Conservation (phyloP, 2,888 invertebrate species). For the Andrena flavipes region DNA sequence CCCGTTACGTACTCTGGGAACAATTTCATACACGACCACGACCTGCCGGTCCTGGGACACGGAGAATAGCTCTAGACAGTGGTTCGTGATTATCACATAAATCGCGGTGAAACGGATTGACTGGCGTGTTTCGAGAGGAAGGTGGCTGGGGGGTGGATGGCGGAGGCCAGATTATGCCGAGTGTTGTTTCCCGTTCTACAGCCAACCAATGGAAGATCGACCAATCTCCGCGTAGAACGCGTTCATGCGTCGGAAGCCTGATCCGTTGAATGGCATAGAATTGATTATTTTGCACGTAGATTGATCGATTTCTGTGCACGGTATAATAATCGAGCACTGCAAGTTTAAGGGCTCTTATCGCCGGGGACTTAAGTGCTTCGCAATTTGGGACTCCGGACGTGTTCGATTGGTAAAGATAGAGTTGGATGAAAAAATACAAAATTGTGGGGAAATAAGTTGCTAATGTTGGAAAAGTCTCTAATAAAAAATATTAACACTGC, state of each 20-base stretch:
- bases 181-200: constrained; percentile 50
- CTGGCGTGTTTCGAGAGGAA: constrained; percentile 25
- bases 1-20: constrained; percentile 32
- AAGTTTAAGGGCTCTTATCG: too few relatives aligned
- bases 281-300: constrained; percentile 4
- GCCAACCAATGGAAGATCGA: not conserved
- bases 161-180: constrained; percentile 35
- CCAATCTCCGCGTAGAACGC: constrained; percentile 18
- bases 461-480: too few relatives aligned
- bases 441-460: too few relatives aligned
- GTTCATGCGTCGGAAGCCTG: not conserved
- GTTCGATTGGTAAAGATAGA: too few relatives aligned
- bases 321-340: too few relatives aligned
- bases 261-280: not conserved
- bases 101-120: constrained; percentile 51
- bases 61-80: constrained; percentile 29
- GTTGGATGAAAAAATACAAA: too few relatives aligned
- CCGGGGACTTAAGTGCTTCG: too few relatives aligned
- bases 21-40: constrained; percentile 52
- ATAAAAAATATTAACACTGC: too few relatives aligned
- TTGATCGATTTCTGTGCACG: not conserved
- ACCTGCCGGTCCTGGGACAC: constrained; percentile 28
- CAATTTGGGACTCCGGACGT: too few relatives aligned
- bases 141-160: too few relatives aligned
- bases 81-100: constrained; percentile 54